A percentile compares a stretch with the other conserved stretches of the same genome.
phyloP scores from a whole-genome alignment of 2,113 vertebrate species.

The human (Homo sapiens) region DNA sequence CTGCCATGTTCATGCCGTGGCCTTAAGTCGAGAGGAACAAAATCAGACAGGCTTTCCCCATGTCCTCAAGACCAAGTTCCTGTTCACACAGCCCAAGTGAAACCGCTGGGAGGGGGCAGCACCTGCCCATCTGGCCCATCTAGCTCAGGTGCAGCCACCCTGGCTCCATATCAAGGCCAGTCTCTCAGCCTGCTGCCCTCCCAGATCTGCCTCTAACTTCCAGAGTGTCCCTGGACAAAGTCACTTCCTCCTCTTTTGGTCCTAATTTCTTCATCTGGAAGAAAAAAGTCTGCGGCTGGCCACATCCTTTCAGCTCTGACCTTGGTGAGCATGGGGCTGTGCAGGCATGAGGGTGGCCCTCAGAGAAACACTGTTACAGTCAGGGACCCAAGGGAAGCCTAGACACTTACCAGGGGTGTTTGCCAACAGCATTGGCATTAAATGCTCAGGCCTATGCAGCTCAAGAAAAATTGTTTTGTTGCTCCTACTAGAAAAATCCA shows the following conservation, averaged over 20 bases:
- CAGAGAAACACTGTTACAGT: background rate
- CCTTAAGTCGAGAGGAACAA: background rate
- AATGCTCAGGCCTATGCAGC: background rate
- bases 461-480: background rate
- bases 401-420: background rate
- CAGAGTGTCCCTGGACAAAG: background rate
- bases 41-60: background rate
- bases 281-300: background rate
- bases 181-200: background rate
- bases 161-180: background rate
- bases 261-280: background rate
- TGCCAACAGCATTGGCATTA: background rate
- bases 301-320: background rate
- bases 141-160: background rate
- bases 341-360: background rate
- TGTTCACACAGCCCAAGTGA: background rate
- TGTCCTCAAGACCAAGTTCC: background rate
- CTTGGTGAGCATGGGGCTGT: accelerated
- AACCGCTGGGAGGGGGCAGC: too few species aligned
- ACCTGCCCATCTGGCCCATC: background rate
- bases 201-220: background rate
- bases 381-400: background rate
- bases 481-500: background rate
- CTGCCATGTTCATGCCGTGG: background rate
- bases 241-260: accelerated